phyloP scores from a whole-genome alignment of 2,113 vertebrate species.

The Euleptes europaea region DNA sequence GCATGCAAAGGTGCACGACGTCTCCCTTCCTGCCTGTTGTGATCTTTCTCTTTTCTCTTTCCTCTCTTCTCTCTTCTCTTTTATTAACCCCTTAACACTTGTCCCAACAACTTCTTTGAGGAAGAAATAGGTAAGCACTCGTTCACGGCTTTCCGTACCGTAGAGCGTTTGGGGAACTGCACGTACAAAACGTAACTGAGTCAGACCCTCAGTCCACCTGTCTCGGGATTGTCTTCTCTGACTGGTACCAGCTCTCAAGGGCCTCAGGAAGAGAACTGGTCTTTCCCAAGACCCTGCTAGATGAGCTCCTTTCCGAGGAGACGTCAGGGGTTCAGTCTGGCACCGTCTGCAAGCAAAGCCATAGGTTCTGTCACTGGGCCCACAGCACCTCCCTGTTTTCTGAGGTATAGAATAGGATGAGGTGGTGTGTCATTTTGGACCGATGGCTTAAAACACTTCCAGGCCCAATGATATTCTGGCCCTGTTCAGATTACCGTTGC shows the following conservation, averaged over 20 bases:
- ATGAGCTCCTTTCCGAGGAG: no score
- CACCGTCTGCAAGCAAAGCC: no score
- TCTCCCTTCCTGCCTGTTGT: conserved; percentile 36
- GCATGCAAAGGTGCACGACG: background rate
- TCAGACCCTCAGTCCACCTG: no score
- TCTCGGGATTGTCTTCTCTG: no score
- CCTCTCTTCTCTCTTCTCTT: conserved; percentile 31
- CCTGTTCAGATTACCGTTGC: no score
- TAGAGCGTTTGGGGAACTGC: background rate
- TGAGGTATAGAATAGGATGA: background rate
- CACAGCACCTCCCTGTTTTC: no score
- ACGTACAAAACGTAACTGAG: no score
- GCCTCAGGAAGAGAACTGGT: no score
- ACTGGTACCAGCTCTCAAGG: no score
- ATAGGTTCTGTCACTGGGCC: no score
- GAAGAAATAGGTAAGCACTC: conserved; percentile 55
- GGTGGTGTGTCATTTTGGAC: background rate
- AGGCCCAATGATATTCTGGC: background rate
- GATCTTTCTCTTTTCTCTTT: conserved; percentile 40
- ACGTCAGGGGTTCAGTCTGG: no score
- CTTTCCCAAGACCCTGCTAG: no score
- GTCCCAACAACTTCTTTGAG: conserved; percentile 38
- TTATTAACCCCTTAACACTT: conserved; percentile 41
- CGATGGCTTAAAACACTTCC: background rate
- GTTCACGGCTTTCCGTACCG: background rate